Evolutionary conservation across 2,113 vertebrate species (phyloP).

Genomic region (Raja brachyura): DNA sequence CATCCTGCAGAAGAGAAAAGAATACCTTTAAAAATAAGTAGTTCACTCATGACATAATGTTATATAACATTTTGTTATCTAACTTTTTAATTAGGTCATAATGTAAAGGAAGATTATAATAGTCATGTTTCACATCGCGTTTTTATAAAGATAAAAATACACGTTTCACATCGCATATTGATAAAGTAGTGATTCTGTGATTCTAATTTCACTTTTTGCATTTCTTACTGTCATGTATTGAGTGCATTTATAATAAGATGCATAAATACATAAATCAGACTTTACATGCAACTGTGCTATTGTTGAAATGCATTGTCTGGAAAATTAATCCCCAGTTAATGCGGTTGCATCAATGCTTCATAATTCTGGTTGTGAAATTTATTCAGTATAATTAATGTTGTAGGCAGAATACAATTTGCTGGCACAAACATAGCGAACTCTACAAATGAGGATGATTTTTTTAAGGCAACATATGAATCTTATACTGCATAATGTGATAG

Average conservation of each 20-base stretch:
- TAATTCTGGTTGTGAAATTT: too few relatives aligned
- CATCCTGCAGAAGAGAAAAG: slow-evolving; percentile 54
- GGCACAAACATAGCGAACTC: too few relatives aligned
- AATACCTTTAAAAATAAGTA: background rate
- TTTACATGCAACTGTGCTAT: background rate
- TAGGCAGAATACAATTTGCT: too few relatives aligned
- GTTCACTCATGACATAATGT: background rate
- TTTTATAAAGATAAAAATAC: background rate
- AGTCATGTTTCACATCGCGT: background rate
- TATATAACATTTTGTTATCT: background rate
- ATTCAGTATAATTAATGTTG: too few relatives aligned
- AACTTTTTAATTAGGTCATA: background rate
- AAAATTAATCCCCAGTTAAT: too few relatives aligned
- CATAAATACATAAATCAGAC: background rate
- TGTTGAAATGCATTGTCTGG: background rate
- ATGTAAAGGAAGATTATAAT: background rate
- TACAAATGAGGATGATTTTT: too few relatives aligned
- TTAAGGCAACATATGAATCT: too few relatives aligned
- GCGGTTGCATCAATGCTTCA: too few relatives aligned
- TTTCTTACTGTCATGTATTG: background rate
- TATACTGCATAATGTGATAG: background rate
- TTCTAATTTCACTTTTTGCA: background rate
- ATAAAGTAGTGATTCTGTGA: background rate
- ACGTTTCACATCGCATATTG: background rate
- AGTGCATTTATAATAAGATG: background rate